Conservation (phyloP, 2,113 vertebrate species). For the Zootoca vivipara region DNA sequence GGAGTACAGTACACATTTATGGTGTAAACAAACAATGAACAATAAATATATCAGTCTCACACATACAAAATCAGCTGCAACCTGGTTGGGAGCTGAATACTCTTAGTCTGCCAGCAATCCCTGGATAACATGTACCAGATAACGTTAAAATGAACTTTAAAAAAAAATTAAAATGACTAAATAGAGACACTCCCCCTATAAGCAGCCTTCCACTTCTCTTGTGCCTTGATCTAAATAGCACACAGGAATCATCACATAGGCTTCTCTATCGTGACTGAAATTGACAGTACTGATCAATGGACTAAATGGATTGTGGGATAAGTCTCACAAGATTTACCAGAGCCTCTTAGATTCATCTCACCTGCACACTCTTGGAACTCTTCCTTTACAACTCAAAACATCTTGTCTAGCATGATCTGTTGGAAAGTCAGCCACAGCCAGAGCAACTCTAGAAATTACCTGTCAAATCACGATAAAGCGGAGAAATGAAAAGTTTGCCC, state of each 20-base stretch:
- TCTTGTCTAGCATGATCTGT: slow-evolving; percentile 21
- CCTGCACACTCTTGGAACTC: not conserved
- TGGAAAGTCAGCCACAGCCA: slow-evolving; percentile 27
- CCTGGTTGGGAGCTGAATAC: not conserved
- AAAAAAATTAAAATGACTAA: not conserved
- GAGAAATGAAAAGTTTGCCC: slow-evolving; percentile 32
- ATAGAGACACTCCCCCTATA: too few relatives aligned
- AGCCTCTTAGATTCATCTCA: not conserved
- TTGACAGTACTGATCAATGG: slow-evolving; percentile 19
- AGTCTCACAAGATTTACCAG: accelerated
- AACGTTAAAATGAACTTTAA: not conserved
- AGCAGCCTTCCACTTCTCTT: too few relatives aligned
- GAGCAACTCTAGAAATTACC: slow-evolving; percentile 10
- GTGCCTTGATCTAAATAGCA: too few relatives aligned
- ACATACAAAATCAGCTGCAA: not conserved
- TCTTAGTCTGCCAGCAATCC: not conserved
- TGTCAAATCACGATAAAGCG: slow-evolving; percentile 34
- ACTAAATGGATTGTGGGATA: accelerated
- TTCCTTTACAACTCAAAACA: not conserved
- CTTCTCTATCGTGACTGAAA: not conserved
- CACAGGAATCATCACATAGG: not conserved
- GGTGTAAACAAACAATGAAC: not conserved
- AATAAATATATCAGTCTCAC: not conserved
- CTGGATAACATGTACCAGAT: not conserved
- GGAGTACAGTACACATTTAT: too few relatives aligned